phyloP scores from a whole-genome alignment of 2,113 vertebrate genomes.

The Dasypus novemcinctus region DNA sequence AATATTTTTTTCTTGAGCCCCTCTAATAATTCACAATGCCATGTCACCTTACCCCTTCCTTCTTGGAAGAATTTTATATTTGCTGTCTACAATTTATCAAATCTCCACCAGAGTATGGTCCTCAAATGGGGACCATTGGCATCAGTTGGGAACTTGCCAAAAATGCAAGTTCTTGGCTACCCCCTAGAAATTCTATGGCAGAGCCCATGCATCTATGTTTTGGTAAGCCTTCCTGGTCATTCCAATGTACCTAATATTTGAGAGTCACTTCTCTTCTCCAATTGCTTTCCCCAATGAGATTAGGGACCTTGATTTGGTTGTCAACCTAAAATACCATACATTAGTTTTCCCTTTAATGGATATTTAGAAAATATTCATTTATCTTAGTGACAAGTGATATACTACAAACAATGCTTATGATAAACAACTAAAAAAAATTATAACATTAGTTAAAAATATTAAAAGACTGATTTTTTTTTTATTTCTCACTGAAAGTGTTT shows the following conservation, averaged over 20 bases:
- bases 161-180: background rate
- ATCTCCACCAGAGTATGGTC: background rate
- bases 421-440: background rate
- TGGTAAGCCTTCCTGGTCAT: background rate
- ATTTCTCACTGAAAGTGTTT: background rate
- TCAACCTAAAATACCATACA: background rate
- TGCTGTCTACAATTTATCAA: background rate
- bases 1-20: background rate
- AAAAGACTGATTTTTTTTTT: background rate
- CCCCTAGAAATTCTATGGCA: background rate
- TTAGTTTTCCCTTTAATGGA: background rate
- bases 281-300: background rate
- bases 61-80: background rate
- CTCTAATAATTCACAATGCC: background rate
- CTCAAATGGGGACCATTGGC: background rate
- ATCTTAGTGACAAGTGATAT: background rate
- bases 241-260: background rate
- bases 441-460: background rate
- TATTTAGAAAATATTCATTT: background rate
- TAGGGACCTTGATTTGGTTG: background rate
- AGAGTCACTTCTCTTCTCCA: background rate
- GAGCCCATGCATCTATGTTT: background rate
- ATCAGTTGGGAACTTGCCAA: background rate
- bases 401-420: background rate
- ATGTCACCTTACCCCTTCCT: background rate